These are phyloP conservation scores for Nyctibius bracteatus DNA, from an alignment of 2,113 vertebrate species.

Conservation along the genomic window DNA sequence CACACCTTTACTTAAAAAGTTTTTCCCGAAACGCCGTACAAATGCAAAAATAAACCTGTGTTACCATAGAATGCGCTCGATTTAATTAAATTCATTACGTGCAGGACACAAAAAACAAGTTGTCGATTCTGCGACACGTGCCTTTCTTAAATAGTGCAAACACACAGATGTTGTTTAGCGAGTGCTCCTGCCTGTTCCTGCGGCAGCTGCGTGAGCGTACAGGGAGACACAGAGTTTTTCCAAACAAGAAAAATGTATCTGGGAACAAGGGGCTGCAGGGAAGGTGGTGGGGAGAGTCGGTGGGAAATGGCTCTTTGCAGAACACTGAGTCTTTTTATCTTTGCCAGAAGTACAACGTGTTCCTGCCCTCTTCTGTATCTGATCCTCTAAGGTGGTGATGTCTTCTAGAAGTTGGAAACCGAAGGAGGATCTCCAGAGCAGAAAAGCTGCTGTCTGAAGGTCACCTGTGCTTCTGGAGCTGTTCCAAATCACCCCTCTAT, in stretches of 20 bases:
- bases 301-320: not conserved
- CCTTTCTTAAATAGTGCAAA: not conserved
- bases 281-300: not conserved
- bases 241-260: not conserved
- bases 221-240: rapidly evolving
- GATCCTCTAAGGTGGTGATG: not conserved
- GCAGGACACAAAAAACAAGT: not conserved
- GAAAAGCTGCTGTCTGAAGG: not conserved
- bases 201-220: not conserved
- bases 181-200: not conserved
- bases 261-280: not conserved
- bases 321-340: not conserved
- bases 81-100: not conserved
- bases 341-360: not conserved
- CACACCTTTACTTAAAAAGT: not conserved
- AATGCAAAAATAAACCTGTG: not conserved
- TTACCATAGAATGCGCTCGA: not conserved
- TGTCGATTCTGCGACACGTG: not conserved
- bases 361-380: not conserved
- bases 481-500: not conserved
- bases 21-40: not conserved
- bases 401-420: rapidly evolving
- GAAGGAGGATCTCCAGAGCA: not conserved
- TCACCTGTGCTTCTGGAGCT: not conserved
- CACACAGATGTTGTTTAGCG: not conserved